A percentile compares a stretch with the other conserved stretches of the same genome.
Conservation (phyloP, 1,140 invertebrate genomes). For the Drosophila miranda region DNA sequence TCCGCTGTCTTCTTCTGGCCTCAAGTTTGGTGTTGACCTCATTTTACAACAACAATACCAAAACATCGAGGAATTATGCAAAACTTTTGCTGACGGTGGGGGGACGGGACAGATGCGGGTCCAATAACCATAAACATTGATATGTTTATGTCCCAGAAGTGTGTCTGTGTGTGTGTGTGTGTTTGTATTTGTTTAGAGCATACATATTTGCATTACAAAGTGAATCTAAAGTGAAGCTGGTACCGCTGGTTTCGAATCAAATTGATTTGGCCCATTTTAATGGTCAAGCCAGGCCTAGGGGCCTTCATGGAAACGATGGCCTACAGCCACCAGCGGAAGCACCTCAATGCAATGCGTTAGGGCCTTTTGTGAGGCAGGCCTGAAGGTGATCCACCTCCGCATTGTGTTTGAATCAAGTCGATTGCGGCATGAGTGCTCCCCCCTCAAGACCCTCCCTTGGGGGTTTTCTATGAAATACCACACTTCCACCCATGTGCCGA, state of each 20-base stretch:
- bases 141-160: slow-evolving; percentile 70
- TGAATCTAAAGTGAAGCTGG: slow-evolving; percentile 54
- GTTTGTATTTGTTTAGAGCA: slow-evolving; percentile 26
- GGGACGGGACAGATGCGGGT: slow-evolving; percentile 45
- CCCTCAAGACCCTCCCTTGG: neutral
- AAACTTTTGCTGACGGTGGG: slow-evolving; percentile 20
- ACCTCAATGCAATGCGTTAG: too few species aligned
- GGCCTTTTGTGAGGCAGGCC: too few species aligned
- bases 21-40: slow-evolving; percentile 20
- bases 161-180: slow-evolving; percentile 40
- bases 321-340: too few species aligned
- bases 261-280: slow-evolving; percentile 66
- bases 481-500: neutral
- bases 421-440: too few species aligned
- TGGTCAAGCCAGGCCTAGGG: slow-evolving; percentile 11
- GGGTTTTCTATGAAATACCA: neutral
- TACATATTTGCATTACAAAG: slow-evolving; percentile 75
- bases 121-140: slow-evolving; percentile 75
- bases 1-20: neutral
- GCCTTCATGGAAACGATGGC: slow-evolving; percentile 21
- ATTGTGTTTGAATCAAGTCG: too few species aligned
- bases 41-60: slow-evolving; percentile 28
- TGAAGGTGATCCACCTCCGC: slow-evolving; percentile 47
- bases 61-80: slow-evolving; percentile 30
- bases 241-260: slow-evolving; percentile 37